Base-by-base conservation (phyloP, 2,888 invertebrate genomes). In the Ennomos quercinarius region DNA sequence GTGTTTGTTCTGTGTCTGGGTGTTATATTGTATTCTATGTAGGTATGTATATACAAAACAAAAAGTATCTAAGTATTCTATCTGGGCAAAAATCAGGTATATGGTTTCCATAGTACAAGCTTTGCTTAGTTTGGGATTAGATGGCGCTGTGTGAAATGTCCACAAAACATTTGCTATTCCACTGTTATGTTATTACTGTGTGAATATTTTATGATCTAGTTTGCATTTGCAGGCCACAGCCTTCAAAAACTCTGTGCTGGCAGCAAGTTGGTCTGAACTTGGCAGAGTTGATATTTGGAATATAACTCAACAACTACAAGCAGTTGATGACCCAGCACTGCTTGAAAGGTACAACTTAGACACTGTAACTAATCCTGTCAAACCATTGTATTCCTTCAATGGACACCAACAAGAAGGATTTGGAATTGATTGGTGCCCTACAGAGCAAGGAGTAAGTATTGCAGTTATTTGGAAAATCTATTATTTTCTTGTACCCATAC, bases 391-490 rank as follows among this genome's bases (percentile, higher is more conserved):
- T 80, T 96, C 97, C 8, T 99, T 99, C 78, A 95, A 94, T 84
- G 99, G 99, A 0, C 99, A 99, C 83, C 95, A 96, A 72, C 94
- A 95, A 66, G 99, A 99, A 93, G 99, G 99, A 3, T 99, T 96
- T 93, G 99, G 97, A 1, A 77, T 99, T 48, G 99, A 98, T 86
- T 99, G 99, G 99, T 97, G 96, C 74, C 91, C 94, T 5, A 95
- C 95, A 51, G 95, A 95, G 66, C 91, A 94, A 70, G 99, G 99
- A 81, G 95, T 95, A 77, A 88, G 90, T 87, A 10, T 27, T 6
- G 27, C 27, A 6, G 4, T 27, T 27, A 27, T 27, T 27, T 27
- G 27, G 27, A 27, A 27, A 6, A n/a, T 34, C 11, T 17, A 10
- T 42, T 42, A 13, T 17, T 42, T 17, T 9, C 9, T 17, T 9